Conservation (phyloP, 1,140 invertebrate species). For the Drosophila truncata region DNA sequence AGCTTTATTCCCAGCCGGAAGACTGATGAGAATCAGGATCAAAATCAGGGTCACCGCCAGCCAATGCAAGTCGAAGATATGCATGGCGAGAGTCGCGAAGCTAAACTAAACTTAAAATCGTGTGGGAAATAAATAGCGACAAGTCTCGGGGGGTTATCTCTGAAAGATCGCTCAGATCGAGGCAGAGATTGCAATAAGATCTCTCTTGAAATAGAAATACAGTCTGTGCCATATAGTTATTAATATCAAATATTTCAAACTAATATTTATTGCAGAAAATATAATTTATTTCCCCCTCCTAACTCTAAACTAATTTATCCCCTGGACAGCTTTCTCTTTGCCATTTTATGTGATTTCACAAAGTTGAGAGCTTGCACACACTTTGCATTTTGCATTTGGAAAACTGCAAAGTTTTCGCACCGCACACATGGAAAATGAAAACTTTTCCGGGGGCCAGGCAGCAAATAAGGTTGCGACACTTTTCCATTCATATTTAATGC, state of each 20-base stretch:
- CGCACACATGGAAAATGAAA: conserved; percentile 18
- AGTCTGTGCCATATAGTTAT: background rate
- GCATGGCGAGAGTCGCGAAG: conserved; percentile 4
- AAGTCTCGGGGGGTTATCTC: conserved; percentile 13
- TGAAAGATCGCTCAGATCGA: background rate
- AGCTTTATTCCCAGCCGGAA: background rate
- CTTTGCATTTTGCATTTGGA: conserved; percentile 24
- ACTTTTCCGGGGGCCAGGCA: conserved; percentile 3
- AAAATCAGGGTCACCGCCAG: background rate
- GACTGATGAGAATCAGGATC: background rate
- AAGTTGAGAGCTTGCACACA: conserved; percentile 11
- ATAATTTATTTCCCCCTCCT: background rate
- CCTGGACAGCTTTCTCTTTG: background rate
- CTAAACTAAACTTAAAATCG: background rate
- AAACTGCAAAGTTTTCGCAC: conserved; percentile 17
- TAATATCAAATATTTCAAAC: background rate
- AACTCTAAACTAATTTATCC: background rate
- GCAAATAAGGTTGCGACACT: conserved; percentile 20
- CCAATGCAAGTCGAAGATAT: conserved; percentile 5
- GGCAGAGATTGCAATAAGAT: background rate
- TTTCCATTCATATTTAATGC: conserved; percentile 66
- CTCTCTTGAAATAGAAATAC: background rate
- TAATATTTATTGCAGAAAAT: background rate
- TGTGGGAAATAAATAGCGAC: background rate
- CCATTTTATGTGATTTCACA: conserved; percentile 6